Base-by-base conservation (phyloP, 2,888 invertebrate species). In the Thalpophila matura region DNA sequence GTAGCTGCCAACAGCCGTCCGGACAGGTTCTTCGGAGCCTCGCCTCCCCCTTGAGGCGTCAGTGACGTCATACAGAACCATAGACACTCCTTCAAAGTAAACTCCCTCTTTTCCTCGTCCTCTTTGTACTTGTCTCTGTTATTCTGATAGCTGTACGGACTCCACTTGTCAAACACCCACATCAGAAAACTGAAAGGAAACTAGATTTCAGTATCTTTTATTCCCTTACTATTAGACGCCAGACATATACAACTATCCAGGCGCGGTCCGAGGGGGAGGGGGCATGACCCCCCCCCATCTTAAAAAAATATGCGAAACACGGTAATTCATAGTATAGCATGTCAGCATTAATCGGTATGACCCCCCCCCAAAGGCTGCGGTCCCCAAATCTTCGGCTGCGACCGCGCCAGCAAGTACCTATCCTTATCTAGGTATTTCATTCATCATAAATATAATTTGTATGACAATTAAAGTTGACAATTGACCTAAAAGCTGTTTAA, bases 1-100 rank as follows among this genome's bases (percentile, higher is more conserved):
- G 99, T 99, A 1, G 99, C 99, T 0, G 99, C 99, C 0, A 99
- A 97, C 10, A 99, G 94, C 49, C 99, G 96, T 0, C 99, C 99
- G 0, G 99, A 99, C 0, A 99, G 95, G 90, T 99, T 99, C 89
- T 99, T 99, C 0, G 99, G 99, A 0, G 99, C 99, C 90, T 99
- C 99, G 0, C 99, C 99, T 0, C 99, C 99, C 0, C 99, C 99
- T 91, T 98, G 96, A 0, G 99, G 99, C 0, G 99, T 99, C 16
- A 99, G 92, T 31, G 99, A 99, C 37, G 99, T 99, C 99, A 99
- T 99, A 86, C 99, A 99, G 89, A 99, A 99, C 99, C 99, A 99
- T 0, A 99, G 95, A 85, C 99, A 99, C 91, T 99, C 99, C 88
- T 99, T 99, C 31, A 99, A 91, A 42, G 97, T 98, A 86, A 99